A percentile compares a stretch with the other conserved stretches of the same genome.
phyloP scores from a whole-genome alignment of 2,113 vertebrate genomes.

The Heterochromis multidens region DNA sequence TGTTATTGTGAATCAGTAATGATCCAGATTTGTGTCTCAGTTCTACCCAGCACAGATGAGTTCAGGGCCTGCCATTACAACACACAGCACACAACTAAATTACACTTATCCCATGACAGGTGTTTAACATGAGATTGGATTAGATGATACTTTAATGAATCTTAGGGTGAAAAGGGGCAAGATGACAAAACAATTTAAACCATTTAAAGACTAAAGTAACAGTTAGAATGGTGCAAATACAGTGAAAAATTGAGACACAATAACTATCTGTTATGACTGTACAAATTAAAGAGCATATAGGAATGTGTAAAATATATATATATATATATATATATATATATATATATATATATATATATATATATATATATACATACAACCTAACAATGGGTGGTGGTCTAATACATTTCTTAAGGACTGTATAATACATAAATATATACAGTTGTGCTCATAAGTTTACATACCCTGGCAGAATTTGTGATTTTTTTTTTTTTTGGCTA shows the following conservation, averaged over 20 bases:
- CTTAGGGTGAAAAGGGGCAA: neutral
- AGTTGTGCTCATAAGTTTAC: no score
- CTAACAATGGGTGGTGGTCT: no score
- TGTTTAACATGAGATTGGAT: conserved; percentile 38
- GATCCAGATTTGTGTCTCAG: conserved; percentile 57
- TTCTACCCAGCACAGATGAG: conserved; percentile 48
- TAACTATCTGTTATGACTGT: neutral
- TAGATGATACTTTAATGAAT: conserved; percentile 35
- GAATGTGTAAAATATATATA: no score
- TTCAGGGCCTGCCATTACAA: neutral
- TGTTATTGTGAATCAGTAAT: conserved; percentile 47
- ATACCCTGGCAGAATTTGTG: no score
- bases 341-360: no score
- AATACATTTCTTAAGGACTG: no score
- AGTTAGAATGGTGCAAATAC: neutral
- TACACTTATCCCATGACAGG: conserved; percentile 17
- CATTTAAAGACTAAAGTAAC: neutral
- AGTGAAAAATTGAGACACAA: neutral
- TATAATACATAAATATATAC: no score
- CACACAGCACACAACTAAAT: conserved; percentile 11
- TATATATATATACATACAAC: no score
- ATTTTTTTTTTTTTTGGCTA: no score
- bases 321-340: no score
- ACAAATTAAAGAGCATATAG: no score
- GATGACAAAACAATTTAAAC: neutral